A percentile compares a stretch with the other conserved stretches of the same genome.
Conservation (phyloP, 2,113 vertebrate genomes). For the Macrotis lagotis region DNA sequence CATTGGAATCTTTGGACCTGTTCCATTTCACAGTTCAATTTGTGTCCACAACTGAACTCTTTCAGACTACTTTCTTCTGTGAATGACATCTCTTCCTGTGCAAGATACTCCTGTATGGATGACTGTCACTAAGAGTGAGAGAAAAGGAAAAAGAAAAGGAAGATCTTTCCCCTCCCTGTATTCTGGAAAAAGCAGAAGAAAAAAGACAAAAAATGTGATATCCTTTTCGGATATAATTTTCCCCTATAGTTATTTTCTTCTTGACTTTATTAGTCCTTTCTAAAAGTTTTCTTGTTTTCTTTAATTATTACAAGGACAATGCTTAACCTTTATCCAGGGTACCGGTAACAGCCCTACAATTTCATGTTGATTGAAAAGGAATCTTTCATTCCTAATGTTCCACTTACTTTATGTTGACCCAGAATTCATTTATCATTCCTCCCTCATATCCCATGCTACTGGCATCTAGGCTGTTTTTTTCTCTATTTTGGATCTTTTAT, state of each 20-base stretch:
- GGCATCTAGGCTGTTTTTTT: background rate
- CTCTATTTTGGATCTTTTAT: background rate
- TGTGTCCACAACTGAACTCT: background rate
- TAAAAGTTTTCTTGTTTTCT: background rate
- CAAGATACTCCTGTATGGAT: background rate
- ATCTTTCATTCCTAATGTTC: background rate
- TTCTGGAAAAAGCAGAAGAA: background rate
- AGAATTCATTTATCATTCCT: background rate
- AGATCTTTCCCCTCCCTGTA: background rate
- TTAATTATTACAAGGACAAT: background rate
- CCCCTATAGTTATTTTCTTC: background rate
- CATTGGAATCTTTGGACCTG: background rate
- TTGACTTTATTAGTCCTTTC: background rate
- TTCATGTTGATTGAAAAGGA: background rate
- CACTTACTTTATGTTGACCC: background rate
- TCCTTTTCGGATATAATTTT: background rate
- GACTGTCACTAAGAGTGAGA: background rate
- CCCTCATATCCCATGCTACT: background rate
- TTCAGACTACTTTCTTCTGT: background rate
- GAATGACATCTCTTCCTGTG: background rate
- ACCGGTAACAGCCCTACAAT: background rate
- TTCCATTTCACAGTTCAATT: background rate
- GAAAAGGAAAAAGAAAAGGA: background rate
- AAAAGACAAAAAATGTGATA: background rate
- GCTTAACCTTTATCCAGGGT: background rate